Conservation (phyloP, 1,140 invertebrate species). For the Polypedilum vanderplanki region DNA sequence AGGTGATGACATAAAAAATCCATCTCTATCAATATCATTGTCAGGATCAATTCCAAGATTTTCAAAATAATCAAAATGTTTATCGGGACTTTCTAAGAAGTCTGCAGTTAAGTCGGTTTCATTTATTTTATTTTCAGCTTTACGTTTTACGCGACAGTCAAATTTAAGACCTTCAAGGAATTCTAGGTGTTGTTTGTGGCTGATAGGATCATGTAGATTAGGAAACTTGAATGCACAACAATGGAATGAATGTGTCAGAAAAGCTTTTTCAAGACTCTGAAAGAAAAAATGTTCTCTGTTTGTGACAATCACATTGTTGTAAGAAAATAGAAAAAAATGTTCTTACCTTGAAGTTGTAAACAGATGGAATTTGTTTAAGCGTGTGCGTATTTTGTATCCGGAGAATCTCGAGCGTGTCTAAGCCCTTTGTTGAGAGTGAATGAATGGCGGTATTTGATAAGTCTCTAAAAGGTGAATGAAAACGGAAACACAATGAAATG, state of each 20-base stretch:
- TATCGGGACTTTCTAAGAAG: no score
- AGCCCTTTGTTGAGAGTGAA: conserved; percentile 62
- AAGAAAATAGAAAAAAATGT: neutral
- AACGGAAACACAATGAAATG: conserved; percentile 30
- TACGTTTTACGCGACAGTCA: neutral
- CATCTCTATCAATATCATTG: neutral
- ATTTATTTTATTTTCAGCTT: no score
- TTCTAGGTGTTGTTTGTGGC: conserved; percentile 52
- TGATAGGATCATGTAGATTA: conserved; percentile 61
- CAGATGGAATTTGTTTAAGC: conserved; percentile 73
- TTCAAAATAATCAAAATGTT: no score
- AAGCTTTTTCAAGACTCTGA: conserved; percentile 50
- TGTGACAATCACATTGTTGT: neutral
- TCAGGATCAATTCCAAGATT: neutral
- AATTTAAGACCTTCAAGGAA: conserved; percentile 46
- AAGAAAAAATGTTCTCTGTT: conserved; percentile 33
- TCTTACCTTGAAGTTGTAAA: conserved; percentile 66
- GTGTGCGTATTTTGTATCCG: conserved; percentile 61
- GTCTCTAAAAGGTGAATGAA: conserved; percentile 49
- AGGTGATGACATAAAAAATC: conserved; percentile 31
- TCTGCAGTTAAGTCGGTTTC: no score
- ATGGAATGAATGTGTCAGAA: conserved; percentile 78
- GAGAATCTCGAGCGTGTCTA: conserved; percentile 63
- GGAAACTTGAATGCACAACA: conserved; percentile 84
- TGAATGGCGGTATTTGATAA: conserved; percentile 67